Evolutionary conservation across 2,888 invertebrate species (phyloP).

Genomic region (Anagyrus pseudococci): DNA sequence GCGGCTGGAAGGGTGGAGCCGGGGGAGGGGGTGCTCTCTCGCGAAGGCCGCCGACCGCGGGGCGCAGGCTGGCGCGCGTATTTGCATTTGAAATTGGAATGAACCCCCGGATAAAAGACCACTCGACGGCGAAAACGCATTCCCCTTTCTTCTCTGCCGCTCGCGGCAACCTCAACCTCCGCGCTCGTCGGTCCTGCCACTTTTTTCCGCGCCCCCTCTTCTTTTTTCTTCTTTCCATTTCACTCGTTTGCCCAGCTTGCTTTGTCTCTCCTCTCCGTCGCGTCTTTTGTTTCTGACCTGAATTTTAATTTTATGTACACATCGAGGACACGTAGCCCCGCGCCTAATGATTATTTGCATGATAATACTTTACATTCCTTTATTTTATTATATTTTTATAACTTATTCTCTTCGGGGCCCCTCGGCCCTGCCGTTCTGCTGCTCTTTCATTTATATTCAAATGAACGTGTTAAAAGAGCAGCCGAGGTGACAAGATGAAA

Average conservation of each 20-base stretch:
- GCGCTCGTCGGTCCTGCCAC: neutral
- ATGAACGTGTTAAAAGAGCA: too few relatives aligned
- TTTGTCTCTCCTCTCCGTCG: neutral
- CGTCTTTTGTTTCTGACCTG: constrained; percentile 21
- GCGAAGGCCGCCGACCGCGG: too few relatives aligned
- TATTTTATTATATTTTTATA: too few relatives aligned
- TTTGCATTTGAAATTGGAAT: constrained; percentile 59
- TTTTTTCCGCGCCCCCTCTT: constrained; percentile 44
- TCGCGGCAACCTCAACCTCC: too few relatives aligned
- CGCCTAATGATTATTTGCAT: too few relatives aligned
- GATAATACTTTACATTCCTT: too few relatives aligned
- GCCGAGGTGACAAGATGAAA: too few relatives aligned
- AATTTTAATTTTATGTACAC: constrained; percentile 35
- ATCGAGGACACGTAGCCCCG: constrained; percentile 12
- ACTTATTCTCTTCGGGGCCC: too few relatives aligned
- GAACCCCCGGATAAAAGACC: constrained; percentile 48
- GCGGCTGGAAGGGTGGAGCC: too few relatives aligned
- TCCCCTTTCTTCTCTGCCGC: constrained; percentile 38
- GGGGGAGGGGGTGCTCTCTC: too few relatives aligned
- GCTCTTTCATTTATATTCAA: too few relatives aligned
- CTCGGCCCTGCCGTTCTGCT: too few relatives aligned
- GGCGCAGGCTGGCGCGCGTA: constrained; percentile 40
- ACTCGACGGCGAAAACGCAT: constrained; percentile 45
- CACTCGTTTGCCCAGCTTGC: constrained; percentile 8
- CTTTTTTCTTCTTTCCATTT: constrained; percentile 25